These are phyloP conservation scores for Physeter macrocephalus DNA, from an alignment of 2,113 vertebrate genomes.

Conservation along the genomic window DNA sequence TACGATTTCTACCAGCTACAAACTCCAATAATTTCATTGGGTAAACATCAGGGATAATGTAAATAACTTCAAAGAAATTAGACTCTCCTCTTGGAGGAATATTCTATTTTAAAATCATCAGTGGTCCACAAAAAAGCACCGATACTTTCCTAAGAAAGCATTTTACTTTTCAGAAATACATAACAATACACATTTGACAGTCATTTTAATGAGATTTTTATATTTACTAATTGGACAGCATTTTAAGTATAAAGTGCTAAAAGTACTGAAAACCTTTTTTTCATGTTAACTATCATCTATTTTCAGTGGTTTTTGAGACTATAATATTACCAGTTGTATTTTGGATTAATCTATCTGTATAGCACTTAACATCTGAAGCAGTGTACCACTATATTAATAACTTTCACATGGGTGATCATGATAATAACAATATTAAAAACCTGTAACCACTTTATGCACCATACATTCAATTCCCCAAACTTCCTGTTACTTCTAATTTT, in stretches of 20 bases:
- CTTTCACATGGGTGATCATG: not conserved
- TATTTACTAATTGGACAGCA: not conserved
- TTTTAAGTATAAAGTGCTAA: not conserved
- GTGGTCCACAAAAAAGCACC: not conserved
- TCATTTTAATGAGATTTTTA: not conserved
- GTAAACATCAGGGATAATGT: not conserved
- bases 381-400: not conserved
- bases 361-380: not conserved
- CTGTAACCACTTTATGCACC: not conserved
- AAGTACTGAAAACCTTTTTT: not conserved
- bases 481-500: constrained; percentile 8
- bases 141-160: not conserved
- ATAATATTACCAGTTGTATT: not conserved
- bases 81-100: not conserved
- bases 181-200: not conserved
- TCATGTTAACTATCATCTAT: not conserved
- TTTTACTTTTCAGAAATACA: constrained; percentile 19
- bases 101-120: not conserved
- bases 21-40: constrained; percentile 14
- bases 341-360: not conserved
- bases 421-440: constrained; percentile 7
- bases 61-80: constrained; percentile 20
- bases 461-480: not conserved
- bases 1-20: not conserved
- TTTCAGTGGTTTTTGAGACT: not conserved